Evolutionary conservation across 2,888 invertebrate species (phyloP).

Genomic region (Meandrusa payeni): DNA sequence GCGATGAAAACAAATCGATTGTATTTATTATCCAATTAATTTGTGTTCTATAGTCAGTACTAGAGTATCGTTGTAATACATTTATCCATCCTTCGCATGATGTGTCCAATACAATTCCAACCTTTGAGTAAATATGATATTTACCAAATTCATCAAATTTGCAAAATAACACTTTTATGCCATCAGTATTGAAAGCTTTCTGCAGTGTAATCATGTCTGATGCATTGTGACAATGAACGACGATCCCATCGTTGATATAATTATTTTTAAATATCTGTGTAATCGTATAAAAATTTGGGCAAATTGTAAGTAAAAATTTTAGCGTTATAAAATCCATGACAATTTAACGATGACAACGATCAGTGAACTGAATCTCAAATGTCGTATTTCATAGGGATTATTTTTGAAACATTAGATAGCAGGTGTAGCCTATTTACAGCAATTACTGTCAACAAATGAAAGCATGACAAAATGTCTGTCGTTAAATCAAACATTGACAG

Average conservation of each 20-base stretch:
- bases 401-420: background rate
- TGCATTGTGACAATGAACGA: slow-evolving; percentile 45
- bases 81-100: slow-evolving; percentile 50
- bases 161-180: slow-evolving; percentile 36
- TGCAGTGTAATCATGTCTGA: slow-evolving; percentile 34
- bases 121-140: slow-evolving; percentile 33
- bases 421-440: background rate
- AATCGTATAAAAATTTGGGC: slow-evolving; percentile 35
- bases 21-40: slow-evolving; percentile 61
- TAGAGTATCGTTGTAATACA: slow-evolving; percentile 30
- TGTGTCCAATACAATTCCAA: slow-evolving; percentile 52
- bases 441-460: slow-evolving; percentile 51
- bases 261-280: slow-evolving; percentile 53
- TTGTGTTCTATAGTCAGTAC: slow-evolving; percentile 40
- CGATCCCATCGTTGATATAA: slow-evolving; percentile 44
- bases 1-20: slow-evolving; percentile 38
- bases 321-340: slow-evolving; percentile 12
- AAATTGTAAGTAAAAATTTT: slow-evolving; percentile 28
- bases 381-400: background rate
- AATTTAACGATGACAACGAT: background rate
- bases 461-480: slow-evolving; percentile 16
- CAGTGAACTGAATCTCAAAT: background rate
- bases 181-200: slow-evolving; percentile 40
- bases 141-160: slow-evolving; percentile 26
- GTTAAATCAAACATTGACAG: slow-evolving; percentile 16